Conservation (phyloP, 2,797 vertebrate genomes). For the Pachyuromys duprasi region DNA sequence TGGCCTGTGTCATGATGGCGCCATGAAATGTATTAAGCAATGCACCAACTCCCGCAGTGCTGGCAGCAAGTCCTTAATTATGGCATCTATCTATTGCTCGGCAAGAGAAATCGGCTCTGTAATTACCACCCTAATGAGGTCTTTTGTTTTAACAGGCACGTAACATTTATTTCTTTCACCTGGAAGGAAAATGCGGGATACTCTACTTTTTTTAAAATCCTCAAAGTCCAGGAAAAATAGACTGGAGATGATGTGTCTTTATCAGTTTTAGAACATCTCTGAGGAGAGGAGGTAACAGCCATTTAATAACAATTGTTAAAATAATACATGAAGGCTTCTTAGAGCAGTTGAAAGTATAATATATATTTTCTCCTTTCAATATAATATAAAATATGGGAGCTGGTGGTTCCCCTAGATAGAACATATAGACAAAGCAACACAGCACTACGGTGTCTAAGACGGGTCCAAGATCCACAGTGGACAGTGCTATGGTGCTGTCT, state of each 20-base stretch:
- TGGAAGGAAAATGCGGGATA: neutral
- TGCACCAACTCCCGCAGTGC: neutral
- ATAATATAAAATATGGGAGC: neutral
- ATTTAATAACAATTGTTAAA: conserved; percentile 46
- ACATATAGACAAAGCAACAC: neutral
- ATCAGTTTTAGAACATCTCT: conserved; percentile 39
- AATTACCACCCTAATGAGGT: conserved; percentile 50
- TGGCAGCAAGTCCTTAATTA: conserved; percentile 3
- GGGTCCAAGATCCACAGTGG: neutral
- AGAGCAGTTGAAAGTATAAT: neutral
- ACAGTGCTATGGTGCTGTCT: neutral
- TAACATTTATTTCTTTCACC: conserved; percentile 55
- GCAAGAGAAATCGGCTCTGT: conserved; percentile 50
- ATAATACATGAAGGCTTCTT: neutral
- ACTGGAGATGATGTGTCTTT: conserved; percentile 20
- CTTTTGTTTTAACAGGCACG: conserved; percentile 43
- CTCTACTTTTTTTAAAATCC: neutral
- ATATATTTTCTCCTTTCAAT: neutral
- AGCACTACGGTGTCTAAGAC: neutral
- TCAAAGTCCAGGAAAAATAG: neutral
- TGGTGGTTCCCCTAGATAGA: neutral
- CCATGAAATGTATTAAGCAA: neutral
- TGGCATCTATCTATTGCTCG: conserved; percentile 6
- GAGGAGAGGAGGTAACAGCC: neutral
- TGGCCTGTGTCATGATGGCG: neutral